These are phyloP conservation scores for Calameuta pallipes DNA, from an alignment of 2,888 invertebrate genomes.

Conservation along the genomic window DNA sequence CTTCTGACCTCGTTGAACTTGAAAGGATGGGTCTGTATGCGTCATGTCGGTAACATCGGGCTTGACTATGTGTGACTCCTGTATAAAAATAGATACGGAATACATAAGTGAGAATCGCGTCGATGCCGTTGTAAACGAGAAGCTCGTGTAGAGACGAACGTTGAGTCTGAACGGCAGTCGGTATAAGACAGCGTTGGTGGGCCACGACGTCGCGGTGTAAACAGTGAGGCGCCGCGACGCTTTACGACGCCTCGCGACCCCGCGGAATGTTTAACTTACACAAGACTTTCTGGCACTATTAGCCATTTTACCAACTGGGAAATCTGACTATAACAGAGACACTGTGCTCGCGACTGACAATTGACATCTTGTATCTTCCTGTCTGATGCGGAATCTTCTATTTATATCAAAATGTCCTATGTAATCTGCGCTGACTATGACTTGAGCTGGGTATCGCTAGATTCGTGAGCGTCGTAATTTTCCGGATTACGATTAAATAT, in stretches of 20 bases:
- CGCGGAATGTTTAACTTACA: slow-evolving; percentile 55
- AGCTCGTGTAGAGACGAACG: not conserved
- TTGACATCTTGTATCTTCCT: not conserved
- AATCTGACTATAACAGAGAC: not conserved
- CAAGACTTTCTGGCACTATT: slow-evolving; percentile 15
- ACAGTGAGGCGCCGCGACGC: slow-evolving; percentile 70
- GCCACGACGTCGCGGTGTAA: slow-evolving; percentile 65
- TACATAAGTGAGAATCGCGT: slow-evolving; percentile 26
- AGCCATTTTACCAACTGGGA: not conserved
- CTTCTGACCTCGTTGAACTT: not conserved
- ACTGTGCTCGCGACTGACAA: not conserved
- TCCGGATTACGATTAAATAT: slow-evolving; percentile 65
- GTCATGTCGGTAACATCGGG: not conserved
- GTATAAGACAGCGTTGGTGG: slow-evolving; percentile 35
- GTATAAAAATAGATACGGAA: slow-evolving; percentile 42
- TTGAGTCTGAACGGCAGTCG: not conserved
- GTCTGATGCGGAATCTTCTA: not conserved
- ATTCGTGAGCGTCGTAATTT: slow-evolving; percentile 42
- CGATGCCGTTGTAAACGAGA: slow-evolving; percentile 8
- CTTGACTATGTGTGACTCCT: not conserved
- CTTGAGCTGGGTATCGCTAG: not conserved
- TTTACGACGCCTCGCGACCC: slow-evolving; percentile 65
- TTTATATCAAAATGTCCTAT: not conserved
- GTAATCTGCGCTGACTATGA: not conserved
- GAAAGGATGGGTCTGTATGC: not conserved